Conservation (phyloP, 2,888 invertebrate species). For the Pachycephus smyrnensis region DNA sequence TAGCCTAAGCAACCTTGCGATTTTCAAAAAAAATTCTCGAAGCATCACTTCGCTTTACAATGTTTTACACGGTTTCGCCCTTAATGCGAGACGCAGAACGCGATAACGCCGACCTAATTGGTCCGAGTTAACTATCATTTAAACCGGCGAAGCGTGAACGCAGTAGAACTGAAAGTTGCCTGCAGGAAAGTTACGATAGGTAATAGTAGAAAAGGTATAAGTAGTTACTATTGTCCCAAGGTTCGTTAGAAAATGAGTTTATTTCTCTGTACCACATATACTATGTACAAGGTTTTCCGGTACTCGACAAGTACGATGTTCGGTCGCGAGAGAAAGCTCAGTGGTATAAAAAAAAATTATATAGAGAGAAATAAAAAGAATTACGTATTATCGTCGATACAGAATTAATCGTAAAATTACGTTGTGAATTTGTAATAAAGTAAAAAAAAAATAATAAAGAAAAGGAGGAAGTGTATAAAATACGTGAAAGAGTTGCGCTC, state of each 20-base stretch:
- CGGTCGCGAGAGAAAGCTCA: conserved; percentile 48
- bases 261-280: conserved; percentile 66
- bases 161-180: background rate
- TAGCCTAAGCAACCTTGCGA: background rate
- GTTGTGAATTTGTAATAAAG: conserved; percentile 15
- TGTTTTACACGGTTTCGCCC: background rate
- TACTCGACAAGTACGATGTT: conserved; percentile 59
- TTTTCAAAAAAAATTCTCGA: background rate
- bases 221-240: background rate
- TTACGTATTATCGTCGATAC: conserved; percentile 41
- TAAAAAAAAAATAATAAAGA: conserved; percentile 35
- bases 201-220: background rate
- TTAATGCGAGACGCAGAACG: background rate
- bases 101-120: background rate
- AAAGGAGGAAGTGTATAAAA: conserved; percentile 10
- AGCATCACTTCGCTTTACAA: background rate
- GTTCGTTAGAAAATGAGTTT: conserved; percentile 67
- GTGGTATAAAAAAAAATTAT: conserved; percentile 48
- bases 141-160: background rate
- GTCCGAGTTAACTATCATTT: background rate
- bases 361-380: conserved; percentile 1
- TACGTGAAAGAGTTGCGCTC: background rate
- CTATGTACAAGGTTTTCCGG: conserved; percentile 64
- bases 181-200: background rate
- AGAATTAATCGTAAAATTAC: conserved; percentile 39